phyloP scores from a whole-genome alignment of 1,140 invertebrate genomes.

The Oppia nitens region DNA sequence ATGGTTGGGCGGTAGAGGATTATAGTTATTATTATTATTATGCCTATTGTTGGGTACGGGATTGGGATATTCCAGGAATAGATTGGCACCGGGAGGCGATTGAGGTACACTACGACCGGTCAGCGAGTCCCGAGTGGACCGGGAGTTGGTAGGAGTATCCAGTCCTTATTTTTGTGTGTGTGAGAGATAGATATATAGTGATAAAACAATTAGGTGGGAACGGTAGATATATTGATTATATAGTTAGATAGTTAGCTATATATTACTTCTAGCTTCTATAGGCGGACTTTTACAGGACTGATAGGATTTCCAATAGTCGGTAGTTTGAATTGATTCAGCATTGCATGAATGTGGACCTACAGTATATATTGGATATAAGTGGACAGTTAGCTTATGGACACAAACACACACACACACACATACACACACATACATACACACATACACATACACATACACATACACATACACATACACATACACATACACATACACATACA shows the following conservation, averaged over 20 bases:
- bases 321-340: not conserved
- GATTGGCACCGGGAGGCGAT: not conserved
- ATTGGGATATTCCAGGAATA: not conserved
- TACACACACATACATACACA: too few relatives aligned
- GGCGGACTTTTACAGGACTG: not conserved
- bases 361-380: not conserved
- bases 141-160: too few relatives aligned
- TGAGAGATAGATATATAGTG: too few relatives aligned
- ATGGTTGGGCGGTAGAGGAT: not conserved
- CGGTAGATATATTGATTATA: not conserved
- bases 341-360: conserved; percentile 8
- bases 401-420: too few relatives aligned
- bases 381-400: not conserved
- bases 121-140: not conserved
- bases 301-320: conserved; percentile 8
- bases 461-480: too few relatives aligned
- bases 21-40: not conserved
- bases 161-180: too few relatives aligned
- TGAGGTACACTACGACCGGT: not conserved
- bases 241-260: not conserved
- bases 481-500: too few relatives aligned
- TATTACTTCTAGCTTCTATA: not conserved
- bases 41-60: not conserved
- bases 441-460: too few relatives aligned
- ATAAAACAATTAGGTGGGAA: too few relatives aligned